phyloP scores from a whole-genome alignment of 35 echinoderm and acorn worm genomes.

The Holothuria glaberrima region DNA sequence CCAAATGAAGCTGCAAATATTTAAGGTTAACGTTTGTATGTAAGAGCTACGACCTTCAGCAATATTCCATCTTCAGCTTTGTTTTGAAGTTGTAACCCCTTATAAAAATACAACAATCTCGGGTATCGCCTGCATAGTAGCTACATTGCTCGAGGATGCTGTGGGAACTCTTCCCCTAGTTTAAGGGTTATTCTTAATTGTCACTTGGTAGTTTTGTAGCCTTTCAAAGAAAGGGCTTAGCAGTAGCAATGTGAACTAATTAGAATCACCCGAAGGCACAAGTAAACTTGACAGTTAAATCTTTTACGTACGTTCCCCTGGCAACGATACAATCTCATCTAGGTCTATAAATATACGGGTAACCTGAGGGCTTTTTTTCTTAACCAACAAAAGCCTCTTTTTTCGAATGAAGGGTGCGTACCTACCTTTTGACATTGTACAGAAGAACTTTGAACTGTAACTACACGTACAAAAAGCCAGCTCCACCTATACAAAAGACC shows the following conservation, averaged over 20 bases:
- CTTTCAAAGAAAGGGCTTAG: conserved; percentile 10
- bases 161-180: conserved; percentile 11
- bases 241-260: conserved; percentile 40
- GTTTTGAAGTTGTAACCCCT: too few relatives aligned
- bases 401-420: conserved; percentile 29
- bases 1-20: too few relatives aligned
- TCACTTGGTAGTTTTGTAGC: conserved; percentile 5
- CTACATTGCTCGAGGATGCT: too few relatives aligned
- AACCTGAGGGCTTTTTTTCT: conserved; percentile 13
- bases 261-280: conserved; percentile 16
- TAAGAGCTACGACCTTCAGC: too few relatives aligned
- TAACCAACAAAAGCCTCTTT: conserved; percentile 2
- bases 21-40: too few relatives aligned
- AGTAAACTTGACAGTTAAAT: conserved; percentile 25
- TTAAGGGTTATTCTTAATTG: background rate
- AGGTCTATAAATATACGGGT: background rate
- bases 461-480: conserved; percentile 18
- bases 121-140: too few relatives aligned
- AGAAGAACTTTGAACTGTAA: conserved; percentile 38
- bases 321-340: conserved; percentile 42
- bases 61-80: too few relatives aligned
- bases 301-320: background rate
- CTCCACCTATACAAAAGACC: conserved; percentile 21
- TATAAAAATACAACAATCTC: too few relatives aligned
- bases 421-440: conserved; percentile 29